These are phyloP conservation scores for Pterostichus niger DNA, from an alignment of 2,888 invertebrate species.

Conservation along the genomic window DNA sequence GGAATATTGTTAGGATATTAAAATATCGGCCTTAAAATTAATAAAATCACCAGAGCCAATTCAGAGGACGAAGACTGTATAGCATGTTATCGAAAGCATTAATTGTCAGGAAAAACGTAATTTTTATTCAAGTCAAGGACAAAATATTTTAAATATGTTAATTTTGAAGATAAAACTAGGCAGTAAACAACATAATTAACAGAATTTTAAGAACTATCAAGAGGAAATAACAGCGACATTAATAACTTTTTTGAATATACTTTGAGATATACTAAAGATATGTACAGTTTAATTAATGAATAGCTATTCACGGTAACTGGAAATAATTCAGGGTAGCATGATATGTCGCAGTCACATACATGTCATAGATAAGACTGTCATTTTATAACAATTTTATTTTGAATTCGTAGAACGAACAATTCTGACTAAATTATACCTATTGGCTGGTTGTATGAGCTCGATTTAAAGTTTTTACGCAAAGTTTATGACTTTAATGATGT, in stretches of 20 bases:
- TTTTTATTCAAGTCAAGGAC: not conserved
- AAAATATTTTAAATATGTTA: not conserved
- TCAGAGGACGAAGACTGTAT: too few species aligned
- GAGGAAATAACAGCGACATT: not conserved
- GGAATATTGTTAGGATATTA: too few species aligned
- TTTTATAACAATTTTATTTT: too few species aligned
- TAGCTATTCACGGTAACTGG: not conserved
- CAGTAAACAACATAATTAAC: slow-evolving; percentile 15
- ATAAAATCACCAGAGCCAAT: too few species aligned
- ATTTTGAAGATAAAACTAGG: not conserved
- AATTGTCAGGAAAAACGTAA: not conserved
- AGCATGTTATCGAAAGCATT: too few species aligned
- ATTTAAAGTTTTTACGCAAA: too few species aligned
- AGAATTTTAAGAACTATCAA: not conserved
- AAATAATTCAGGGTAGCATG: not conserved
- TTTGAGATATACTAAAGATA: slow-evolving; percentile 6
- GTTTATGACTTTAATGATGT: too few species aligned
- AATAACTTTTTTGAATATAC: not conserved
- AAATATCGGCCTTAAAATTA: too few species aligned
- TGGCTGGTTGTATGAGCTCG: too few species aligned
- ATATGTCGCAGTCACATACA: too few species aligned
- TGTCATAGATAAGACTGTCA: too few species aligned
- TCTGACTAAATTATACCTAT: not conserved
- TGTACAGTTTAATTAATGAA: not conserved
- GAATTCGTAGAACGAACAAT: not conserved